Evolutionary conservation across 2,888 invertebrate genomes (phyloP), one percentile per base, ranked within the genome.

Genomic region (Watsonalla binaria): DNA sequence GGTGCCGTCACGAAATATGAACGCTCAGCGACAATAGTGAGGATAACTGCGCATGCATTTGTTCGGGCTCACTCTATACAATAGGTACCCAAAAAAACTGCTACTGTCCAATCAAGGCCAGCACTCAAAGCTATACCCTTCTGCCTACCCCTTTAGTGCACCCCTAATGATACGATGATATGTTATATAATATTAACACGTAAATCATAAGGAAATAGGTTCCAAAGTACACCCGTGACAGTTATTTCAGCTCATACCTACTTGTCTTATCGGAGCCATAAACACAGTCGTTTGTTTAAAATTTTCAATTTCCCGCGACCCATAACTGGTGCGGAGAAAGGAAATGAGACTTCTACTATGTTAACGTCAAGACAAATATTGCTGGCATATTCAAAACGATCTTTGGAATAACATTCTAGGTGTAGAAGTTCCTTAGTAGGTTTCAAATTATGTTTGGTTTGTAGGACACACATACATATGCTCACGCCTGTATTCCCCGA

Each of bases 221-320:
- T 42, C 11, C 6, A 5, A 5, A 42, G 42, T 11, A 42, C 5
- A 9, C 42, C 11, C 49, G 8, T 48, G 33, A 48, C 34, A 48
- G 4, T 6, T 11, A 34, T 47, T 11, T 37, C 24, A 34, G 11
- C 6, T 13, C 11, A 11, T 48, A 48, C 14, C 24, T 24, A 24
- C 24, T 24, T 24, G 24, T 24, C 24, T 48, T 49, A 49, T 39
- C 49, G 37, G 37, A 33, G 37, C 15, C 9, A 15, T 37, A 49
- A 48, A 39, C 9, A 39, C 37, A 35, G 37, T 42, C 14, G 49
- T 49, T 49, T 37, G 49, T 49, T 49, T 49, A 37, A 35, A 49
- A 49, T 49, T 49, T 49, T 49, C 49, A 49, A 49, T 49, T 49
- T 49, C 49, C 49, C 14, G 14, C 39, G 37, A 15, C 49, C 14